Percentiles rank a stretch among this genome's conserved stretches.
Evolutionary conservation across 2,797 vertebrate genomes (phyloP).

Genomic region (Naso thynnoides): DNA sequence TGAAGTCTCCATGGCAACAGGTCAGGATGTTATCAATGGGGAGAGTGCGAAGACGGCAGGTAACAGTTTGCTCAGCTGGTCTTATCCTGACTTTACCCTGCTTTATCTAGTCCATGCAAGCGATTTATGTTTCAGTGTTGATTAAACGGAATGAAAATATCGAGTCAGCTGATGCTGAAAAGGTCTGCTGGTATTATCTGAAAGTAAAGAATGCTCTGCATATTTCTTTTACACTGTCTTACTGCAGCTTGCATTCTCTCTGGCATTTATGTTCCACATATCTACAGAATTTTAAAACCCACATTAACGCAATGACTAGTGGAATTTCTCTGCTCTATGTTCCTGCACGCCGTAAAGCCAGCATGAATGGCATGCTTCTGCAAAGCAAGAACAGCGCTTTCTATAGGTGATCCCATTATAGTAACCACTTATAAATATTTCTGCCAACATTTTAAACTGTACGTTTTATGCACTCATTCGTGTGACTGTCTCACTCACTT

Average conservation of each 20-base stretch:
- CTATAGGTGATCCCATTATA: background rate
- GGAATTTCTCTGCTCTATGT: background rate
- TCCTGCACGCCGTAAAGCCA: no score
- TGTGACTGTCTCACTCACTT: background rate
- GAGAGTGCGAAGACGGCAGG: constrained; percentile 54
- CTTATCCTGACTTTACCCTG: constrained; percentile 1
- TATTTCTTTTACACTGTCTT: background rate
- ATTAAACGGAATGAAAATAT: background rate
- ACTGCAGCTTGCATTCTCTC: background rate
- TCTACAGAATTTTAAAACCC: background rate
- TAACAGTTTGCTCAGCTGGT: constrained; percentile 45
- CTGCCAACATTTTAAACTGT: background rate
- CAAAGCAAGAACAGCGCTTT: background rate
- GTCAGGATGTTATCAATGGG: constrained; percentile 81
- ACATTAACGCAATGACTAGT: background rate
- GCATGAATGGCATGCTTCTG: background rate
- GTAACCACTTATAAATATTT: background rate
- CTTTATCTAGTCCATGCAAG: background rate
- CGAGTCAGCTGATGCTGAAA: background rate
- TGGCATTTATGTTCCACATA: background rate
- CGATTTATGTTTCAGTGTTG: background rate
- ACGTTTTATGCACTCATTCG: background rate
- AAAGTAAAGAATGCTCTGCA: background rate
- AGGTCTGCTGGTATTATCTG: background rate
- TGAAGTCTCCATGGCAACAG: constrained; percentile 79